Base-by-base conservation (phyloP, 2,888 invertebrate genomes). In the Rosalia funebris region DNA sequence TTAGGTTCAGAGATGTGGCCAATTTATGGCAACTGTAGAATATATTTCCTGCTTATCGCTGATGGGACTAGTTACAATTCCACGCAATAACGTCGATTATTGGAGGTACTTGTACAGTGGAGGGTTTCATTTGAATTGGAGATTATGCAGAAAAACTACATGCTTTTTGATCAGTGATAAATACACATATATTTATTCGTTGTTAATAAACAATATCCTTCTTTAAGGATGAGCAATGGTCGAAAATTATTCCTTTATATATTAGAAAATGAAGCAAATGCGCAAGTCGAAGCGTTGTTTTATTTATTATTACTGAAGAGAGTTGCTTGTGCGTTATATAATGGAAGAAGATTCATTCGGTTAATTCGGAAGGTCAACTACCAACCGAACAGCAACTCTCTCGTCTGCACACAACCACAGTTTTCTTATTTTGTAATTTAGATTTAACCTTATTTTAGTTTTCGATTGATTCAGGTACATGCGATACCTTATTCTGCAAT, bases 121-220 rank as follows among this genome's bases (percentile, higher is more conserved):
- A 89, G 42, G 84, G 87, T 65, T 85, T 86, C 41, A 86, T 97
- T 69, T 98, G 97, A 97, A 87, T 96, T 69, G 96, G 96, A 0
- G 96, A 97, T 83, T 90, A 89, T 46, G 84, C 87, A 1, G 96
- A 95, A n/a, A 88, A 90, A 64, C 86, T 98, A 60, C 91, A 92
- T 69, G 91, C 94, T 0, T 96, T 92, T 77, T 87, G 88, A 89
- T 88, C 72, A 83, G 83, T 72, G 16, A n/a, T n/a, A n/a, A n/a
- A n/a, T n/a, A n/a, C n/a, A n/a, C n/a, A n/a, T n/a, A n/a, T n/a
- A n/a, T n/a, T n/a, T n/a, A n/a, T n/a, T n/a, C n/a, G n/a, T n/a
- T n/a, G n/a, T 15, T 44, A 3, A 9, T 19, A 31, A 53, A 16
- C 25, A 11, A n/a, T 17, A 9, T 25, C 36, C 44, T 39, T 36